Evolutionary conservation across 2,113 vertebrate species (phyloP), one percentile per base, ranked within the genome.

Genomic region (Cariama cristata): DNA sequence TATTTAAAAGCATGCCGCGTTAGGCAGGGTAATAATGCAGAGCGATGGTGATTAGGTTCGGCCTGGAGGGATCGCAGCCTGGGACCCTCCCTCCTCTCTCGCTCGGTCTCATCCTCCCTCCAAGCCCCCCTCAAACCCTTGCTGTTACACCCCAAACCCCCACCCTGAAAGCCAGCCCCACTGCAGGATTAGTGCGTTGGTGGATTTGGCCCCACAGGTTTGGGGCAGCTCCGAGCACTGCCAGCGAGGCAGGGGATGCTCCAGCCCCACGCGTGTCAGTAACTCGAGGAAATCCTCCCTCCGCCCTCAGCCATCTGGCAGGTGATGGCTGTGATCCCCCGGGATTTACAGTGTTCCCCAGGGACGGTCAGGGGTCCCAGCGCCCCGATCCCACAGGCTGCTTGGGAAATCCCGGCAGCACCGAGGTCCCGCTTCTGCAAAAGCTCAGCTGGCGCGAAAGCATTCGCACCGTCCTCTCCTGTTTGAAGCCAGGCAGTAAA

Each of bases 1-100:
- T 98, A 98, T 98, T 98, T 98, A 98, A 98, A 98, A 98, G 98
- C 97, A 98, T 95, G 96, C 96, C 72, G 89, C 90, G 87, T 98
- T 98, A 98, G 98, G 98, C 95, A 97, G 97, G 98, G 98, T 98
- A 98, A 98, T 98, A 98, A 98, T 93, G 98, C 98, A 94, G 97
- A 98, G 97, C 93, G 91, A 95, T 95, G 96, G 97, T 91, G 96
- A 98, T 98, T 98, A 98, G 98, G 97, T 98, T 90, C 96, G 95
- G 97, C 97, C 97, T 98, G 95, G 88, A 96, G 98, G 98, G 97
- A 95, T 75, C 24, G 3, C 85, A 94, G 92, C 94, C 77, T 56
- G 95, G 94, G 95, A 96, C 86, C 62, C 90, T 90, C 92, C 77
- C 75, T 83, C 83, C 80, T 35, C 79, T 75, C 79, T 53, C 12